Base-by-base conservation (phyloP, 2,888 invertebrate genomes). In the Erannis defoliaria region DNA sequence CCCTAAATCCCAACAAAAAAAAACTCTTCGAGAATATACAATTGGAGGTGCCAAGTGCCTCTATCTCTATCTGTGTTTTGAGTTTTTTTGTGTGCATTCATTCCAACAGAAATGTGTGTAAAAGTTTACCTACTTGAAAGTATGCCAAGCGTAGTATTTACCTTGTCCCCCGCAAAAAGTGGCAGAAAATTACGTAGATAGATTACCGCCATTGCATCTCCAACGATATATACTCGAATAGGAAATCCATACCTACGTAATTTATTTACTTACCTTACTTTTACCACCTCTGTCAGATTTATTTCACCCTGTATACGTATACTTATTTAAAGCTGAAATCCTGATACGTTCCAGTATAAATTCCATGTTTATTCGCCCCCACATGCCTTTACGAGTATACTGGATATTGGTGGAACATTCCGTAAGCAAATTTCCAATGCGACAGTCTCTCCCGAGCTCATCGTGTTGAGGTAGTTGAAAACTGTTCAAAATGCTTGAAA, bases 341-440 rank as follows among this genome's bases (percentile, higher is more conserved):
- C 46, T 38, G 35, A 45, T 43, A 53, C 42, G 48, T 16, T 48
- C 14, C 31, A 4, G 8, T n/a, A 16, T 45, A 37, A 29, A 46
- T 29, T 26, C 29, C 16, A 23, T 46, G 29, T 55, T 26, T 55
- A 29, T 45, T 46, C 23, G 5, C 43, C 8, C 14, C 10, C 42
- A 56, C 33, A 31, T 33, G 19, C 31, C 23, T 49, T 33, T 42
- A n/a, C 49, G 64, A 48, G 73, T 77, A 81, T 79, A 78, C 77
- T 80, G 79, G 77, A 79, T 84, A 85, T 85, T 84, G 85, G 82
- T 68, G 74, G 76, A 78, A 82, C 82, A 84, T 85, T 80, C 77
- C 78, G 78, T 75, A 82, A 81, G 75, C 82, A 83, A 82, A 84
- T 82, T 82, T 78, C 77, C 76, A 73, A 72, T 70, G 26, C 46